Evolutionary conservation across 2,888 invertebrate species (phyloP).

Genomic region (Alloscopus bannaensis): DNA sequence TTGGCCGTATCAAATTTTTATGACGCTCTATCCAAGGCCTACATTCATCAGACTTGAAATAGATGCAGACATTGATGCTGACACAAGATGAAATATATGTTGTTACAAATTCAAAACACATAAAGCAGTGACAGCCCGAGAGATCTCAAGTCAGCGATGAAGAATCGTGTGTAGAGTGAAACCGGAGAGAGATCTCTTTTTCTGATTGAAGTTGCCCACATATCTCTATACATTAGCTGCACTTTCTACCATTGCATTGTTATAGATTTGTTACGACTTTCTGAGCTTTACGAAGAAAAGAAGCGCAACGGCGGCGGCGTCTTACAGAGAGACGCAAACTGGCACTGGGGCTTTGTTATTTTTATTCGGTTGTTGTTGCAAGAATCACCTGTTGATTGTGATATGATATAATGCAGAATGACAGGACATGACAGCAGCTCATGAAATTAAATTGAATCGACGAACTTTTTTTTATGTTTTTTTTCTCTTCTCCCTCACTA

Average conservation of each 20-base stretch:
- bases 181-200: too few relatives aligned
- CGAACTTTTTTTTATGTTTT: conserved; percentile 52
- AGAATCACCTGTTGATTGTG: conserved; percentile 61
- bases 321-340: background rate
- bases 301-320: background rate
- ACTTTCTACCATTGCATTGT: too few relatives aligned
- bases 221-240: too few relatives aligned
- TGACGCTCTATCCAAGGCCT: too few relatives aligned
- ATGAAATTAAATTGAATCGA: conserved; percentile 66
- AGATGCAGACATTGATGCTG: conserved; percentile 49
- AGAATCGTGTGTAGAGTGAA: conserved; percentile 2
- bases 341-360: background rate
- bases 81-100: conserved; percentile 40
- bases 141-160: conserved; percentile 29
- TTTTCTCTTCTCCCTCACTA: background rate
- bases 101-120: conserved; percentile 51
- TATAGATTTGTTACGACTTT: too few relatives aligned
- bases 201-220: too few relatives aligned
- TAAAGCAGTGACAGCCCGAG: conserved; percentile 40
- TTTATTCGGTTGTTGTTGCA: conserved; percentile 16
- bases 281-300: too few relatives aligned
- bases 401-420: conserved; percentile 64
- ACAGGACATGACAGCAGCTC: conserved; percentile 66
- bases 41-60: too few relatives aligned
- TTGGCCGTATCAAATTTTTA: too few relatives aligned